Evolutionary conservation across 2,888 invertebrate genomes (phyloP), one percentile per base, ranked within the genome.

Genomic region (Ormyrus thymus): DNA sequence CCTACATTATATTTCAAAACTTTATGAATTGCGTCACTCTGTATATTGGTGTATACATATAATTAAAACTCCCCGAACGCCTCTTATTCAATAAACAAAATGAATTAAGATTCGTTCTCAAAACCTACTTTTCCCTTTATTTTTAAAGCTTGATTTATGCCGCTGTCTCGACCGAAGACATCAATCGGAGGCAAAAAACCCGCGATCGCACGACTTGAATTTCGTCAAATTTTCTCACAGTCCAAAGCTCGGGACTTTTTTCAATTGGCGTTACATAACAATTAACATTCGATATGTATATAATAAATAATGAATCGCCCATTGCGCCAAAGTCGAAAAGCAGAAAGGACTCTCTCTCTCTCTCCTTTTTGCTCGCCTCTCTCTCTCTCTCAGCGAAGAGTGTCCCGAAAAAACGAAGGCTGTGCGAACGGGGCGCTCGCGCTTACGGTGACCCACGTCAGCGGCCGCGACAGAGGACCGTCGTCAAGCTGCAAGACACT

Each of bases 401-500:
- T 29, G 29, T 29, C 29, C 29, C 29, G 29, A 64, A 58, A 56
- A 65, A 48, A 53, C 69, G 48, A 58, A 56, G 7, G 50, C 13
- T 29, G 29, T 46, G 5, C 46, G 56, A 64, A 8, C 6, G 62
- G 11, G 15, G 50, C 13, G 51, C 43, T 10, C 29, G 55, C n/a
- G 70, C 29, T 5, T 10, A 29, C 8, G 68, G 15, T 73, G 59
- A 78, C 73, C 78, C 78, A 78, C 78, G 78, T 78, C 78, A 78
- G 68, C 11, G 58, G 6, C 15, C 64, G 70, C 64, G 76, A 76
- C 76, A 72, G 68, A 62, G 29, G 72, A 78, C 74, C 78, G 73
- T 74, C 78, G 78, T 78, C 78, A 78, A 78, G 65, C 59, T 50
- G 70, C 62, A 59, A 65, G 73, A 73, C 77, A 77, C 77, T 29